Conservation (phyloP, 2,113 vertebrate genomes). For the Arizona elegans region DNA sequence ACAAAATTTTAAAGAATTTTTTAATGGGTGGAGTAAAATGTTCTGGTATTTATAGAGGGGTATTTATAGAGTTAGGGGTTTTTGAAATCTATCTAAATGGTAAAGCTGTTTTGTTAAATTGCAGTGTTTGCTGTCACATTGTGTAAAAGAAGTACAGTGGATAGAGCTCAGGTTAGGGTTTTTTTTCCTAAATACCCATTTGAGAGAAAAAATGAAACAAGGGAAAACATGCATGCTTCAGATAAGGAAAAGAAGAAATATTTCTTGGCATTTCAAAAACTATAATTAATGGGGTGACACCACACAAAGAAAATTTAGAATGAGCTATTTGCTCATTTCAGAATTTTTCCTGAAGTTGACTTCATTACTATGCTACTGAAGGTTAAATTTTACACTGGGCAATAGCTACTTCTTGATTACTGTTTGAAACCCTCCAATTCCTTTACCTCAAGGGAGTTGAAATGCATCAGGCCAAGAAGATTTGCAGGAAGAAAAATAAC, state of each 20-base stretch:
- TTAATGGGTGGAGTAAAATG: background rate
- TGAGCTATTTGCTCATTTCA: background rate
- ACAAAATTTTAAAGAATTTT: background rate
- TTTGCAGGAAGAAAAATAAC: background rate
- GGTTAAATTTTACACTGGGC: background rate
- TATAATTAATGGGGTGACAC: slow-evolving; percentile 1
- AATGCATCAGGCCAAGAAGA: background rate
- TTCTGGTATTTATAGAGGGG: background rate
- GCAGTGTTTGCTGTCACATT: background rate
- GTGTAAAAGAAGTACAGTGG: background rate
- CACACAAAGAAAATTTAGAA: background rate
- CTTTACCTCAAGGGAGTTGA: background rate
- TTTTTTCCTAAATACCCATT: background rate
- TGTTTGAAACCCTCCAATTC: background rate
- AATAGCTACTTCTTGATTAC: background rate
- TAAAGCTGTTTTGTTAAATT: background rate
- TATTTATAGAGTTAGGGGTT: background rate
- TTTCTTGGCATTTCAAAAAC: background rate
- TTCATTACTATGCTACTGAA: background rate
- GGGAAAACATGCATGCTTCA: slow-evolving; percentile 8
- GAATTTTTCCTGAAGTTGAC: background rate
- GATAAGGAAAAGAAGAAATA: background rate
- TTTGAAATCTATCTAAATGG: background rate
- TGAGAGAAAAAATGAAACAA: slow-evolving; percentile 16
- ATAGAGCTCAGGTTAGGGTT: background rate